Evolutionary conservation across 2,888 invertebrate genomes (phyloP).

Genomic region (Ferdinandea cuprea): DNA sequence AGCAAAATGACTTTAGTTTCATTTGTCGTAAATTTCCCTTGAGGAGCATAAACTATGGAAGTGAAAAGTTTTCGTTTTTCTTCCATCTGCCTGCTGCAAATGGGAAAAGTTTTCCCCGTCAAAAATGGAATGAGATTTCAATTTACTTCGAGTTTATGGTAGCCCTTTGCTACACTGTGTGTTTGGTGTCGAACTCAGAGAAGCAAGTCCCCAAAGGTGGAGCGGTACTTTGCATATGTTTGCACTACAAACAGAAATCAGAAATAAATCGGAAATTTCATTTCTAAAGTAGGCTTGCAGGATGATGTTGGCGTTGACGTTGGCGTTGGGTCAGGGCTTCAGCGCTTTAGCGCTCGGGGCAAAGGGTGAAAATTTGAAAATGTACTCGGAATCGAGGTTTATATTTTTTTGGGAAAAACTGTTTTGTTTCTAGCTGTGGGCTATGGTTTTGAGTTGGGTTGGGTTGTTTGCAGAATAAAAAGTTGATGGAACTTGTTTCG

Average conservation of each 20-base stretch:
- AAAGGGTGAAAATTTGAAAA: too few relatives aligned
- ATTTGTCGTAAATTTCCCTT: constrained; percentile 73
- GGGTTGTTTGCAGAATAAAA: too few relatives aligned
- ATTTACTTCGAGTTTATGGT: constrained; percentile 67
- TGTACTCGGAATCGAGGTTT: too few relatives aligned
- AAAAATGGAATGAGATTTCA: constrained; percentile 67
- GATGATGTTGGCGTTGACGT: background rate
- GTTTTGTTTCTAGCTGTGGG: too few relatives aligned
- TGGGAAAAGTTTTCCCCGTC: constrained; percentile 55
- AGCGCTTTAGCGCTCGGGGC: too few relatives aligned
- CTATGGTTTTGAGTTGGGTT: too few relatives aligned
- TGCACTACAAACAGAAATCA: constrained; percentile 54
- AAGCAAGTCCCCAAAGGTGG: constrained; percentile 41
- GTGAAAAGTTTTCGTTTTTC: constrained; percentile 56
- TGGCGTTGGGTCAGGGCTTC: background rate
- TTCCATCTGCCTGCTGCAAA: constrained; percentile 44
- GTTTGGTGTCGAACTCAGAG: background rate
- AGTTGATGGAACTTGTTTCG: too few relatives aligned
- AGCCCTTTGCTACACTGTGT: constrained; percentile 30
- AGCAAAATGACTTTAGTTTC: constrained; percentile 51
- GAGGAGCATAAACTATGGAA: constrained; percentile 74
- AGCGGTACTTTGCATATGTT: constrained; percentile 59
- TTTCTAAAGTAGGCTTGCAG: constrained; percentile 32
- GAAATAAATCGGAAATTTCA: constrained; percentile 59
- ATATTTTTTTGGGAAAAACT: too few relatives aligned